phyloP scores from a whole-genome alignment of 1,140 invertebrate genomes.

The roundworm (Caenorhabditis elegans) region WBcel235 BX284604.4:4203501-4204000 shows the following conservation, averaged over 20 bases:
- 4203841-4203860: not conserved
- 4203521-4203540: constrained; percentile 3
- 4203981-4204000: not conserved
- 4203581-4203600: no score
- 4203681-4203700: no score
- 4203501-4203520: not conserved
- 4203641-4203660: no score
- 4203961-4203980: no score
- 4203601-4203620: no score
- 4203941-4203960: not conserved
- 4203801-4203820: not conserved
- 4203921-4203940: not conserved
- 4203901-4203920: constrained; percentile 3
- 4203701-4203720: no score
- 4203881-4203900: not conserved
- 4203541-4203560: no score
- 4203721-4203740: not conserved
- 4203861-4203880: not conserved
- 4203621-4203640: no score
- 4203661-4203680: no score
- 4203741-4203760: no score
- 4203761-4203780: not conserved
- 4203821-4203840: constrained; percentile 30
- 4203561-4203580: no score
- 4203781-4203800: not conserved